These are phyloP conservation scores for Gnathonemus echidnorhynchus DNA, from an alignment of 2,113 vertebrate species.

Conservation along the genomic window DNA sequence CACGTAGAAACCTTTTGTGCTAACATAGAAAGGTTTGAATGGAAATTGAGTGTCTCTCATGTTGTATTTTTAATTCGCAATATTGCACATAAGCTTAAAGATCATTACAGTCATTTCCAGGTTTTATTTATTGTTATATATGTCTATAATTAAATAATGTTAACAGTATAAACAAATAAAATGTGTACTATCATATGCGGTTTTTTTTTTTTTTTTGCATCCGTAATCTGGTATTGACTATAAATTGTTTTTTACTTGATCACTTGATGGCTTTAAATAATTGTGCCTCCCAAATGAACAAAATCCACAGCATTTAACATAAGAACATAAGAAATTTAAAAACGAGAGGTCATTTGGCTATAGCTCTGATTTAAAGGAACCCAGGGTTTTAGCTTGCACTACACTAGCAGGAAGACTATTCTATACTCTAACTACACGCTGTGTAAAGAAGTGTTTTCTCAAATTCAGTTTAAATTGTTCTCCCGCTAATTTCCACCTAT, in stretches of 20 bases:
- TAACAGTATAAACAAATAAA: background rate
- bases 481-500: no score
- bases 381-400: no score
- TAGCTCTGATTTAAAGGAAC: no score
- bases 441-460: no score
- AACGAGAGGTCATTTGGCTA: no score
- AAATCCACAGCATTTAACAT: background rate
- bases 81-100: background rate
- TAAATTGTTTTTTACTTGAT: background rate
- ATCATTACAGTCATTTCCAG: background rate
- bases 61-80: background rate
- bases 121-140: background rate
- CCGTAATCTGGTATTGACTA: background rate
- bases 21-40: background rate
- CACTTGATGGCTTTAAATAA: background rate
- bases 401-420: no score
- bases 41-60: background rate
- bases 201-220: background rate
- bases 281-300: background rate
- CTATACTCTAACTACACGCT: no score
- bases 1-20: background rate
- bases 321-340: no score
- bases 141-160: background rate
- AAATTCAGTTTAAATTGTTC: no score
- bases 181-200: background rate